Evolutionary conservation across 1,140 invertebrate genomes (phyloP), one percentile per base, ranked within the genome.

Genomic region (Scaptomyza graminum): DNA sequence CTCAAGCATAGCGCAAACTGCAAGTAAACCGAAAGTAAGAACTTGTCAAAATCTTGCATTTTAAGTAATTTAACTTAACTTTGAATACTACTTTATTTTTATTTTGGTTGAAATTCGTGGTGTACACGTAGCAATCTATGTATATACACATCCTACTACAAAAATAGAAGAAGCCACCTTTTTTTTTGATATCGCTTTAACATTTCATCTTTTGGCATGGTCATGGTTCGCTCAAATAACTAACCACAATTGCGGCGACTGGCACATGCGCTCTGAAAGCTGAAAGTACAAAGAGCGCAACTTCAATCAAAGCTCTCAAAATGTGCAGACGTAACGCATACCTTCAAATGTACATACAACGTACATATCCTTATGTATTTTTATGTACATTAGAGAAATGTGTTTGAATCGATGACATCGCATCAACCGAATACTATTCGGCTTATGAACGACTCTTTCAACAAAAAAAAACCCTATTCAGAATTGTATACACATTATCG

Each of bases 161-260:
- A 25, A 9, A 16, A 51, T 13, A 31, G 47, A 50, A 47, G 51
- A 62, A 43, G 46, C 37, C 64, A 71, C 71, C 49, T 1, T 37
- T 37, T 37, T 70, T 73, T 76, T 62, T 61, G n/a, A 74, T 60
- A 59, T 46, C 55, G 56, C 63, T 76, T 79, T 64, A 78, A 77
- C 84, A 70, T 89, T 89, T 84, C 64, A 78, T 84, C 61, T 79
- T 90, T 90, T 90, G 87, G 85, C 81, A 90, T 90, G 87, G 85
- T 90, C 87, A 90, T 90, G 85, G 85, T 90, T 85, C 70, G 73
- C 64, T 66, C 76, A 43, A 54, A 57, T 22, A 9, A 44, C 13
- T 52, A 54, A 49, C 65, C 59, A 46, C 44, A 60, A 41, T 22
- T 22, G 18, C 52, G 15, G 37, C 43, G 28, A 57, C n/a, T 16